Evolutionary conservation across 2,888 invertebrate species (phyloP), one percentile per base, ranked within the genome.

Genomic region (Blastobasis adustella): DNA sequence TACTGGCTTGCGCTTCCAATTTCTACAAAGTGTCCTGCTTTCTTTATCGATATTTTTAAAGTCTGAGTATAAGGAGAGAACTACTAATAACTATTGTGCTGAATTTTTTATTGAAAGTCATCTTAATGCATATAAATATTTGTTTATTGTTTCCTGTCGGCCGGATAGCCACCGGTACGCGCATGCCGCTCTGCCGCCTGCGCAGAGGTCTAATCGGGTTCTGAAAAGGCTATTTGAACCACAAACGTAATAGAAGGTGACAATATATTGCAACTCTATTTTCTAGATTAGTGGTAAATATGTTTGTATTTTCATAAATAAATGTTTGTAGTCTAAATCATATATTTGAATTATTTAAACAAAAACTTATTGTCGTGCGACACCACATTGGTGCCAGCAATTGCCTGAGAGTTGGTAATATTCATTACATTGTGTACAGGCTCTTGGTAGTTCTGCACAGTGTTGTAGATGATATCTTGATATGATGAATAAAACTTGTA

Each of bases 191-290:
- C 80, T 90, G 91, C 90, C 90, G 83, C 89, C 87, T 79, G 82
- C 89, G 90, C 87, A 93, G 91, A 90, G 92, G 92, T 91, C 91
- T 93, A 90, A 92, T 94, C 90, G 93, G 93, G 88, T 91, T 91
- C 90, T 93, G 93, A 93, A 93, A 91, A 90, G 93, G 93, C 89
- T 94, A 91, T 91, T 93, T 93, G 90, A 94, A 92, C 91, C 91
- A 91, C 90, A 93, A 92, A 90, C 91, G 92, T 86, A 91, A 91
- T 90, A 92, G 92, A 90, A 91, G 93, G 89, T 90, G 90, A 90
- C 76, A 76, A 89, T 83, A 82, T 84, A 86, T 84, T 86, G 81
- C 82, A 87, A 79, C 90, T 78, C 66, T 79, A 71, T 65, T 75
- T 85, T 87, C 83, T 83, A 84, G 76, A 82, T 88, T 91, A 79